Evolutionary conservation across 2,113 vertebrate species (phyloP).

Genomic region (Otocyon megalotis): DNA sequence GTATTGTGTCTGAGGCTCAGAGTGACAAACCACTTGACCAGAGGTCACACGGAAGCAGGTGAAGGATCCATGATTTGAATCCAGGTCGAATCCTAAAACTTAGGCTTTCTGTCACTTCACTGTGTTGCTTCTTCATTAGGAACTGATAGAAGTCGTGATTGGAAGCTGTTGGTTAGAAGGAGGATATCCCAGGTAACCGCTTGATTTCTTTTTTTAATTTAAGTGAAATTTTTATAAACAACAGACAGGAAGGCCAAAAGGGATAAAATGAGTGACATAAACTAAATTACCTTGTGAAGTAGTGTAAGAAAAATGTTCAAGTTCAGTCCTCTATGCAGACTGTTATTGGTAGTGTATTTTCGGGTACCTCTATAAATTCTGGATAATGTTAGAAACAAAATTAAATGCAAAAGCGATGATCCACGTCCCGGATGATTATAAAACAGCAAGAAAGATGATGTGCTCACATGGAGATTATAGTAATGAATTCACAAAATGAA

Average conservation of each 20-base stretch:
- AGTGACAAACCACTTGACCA: neutral
- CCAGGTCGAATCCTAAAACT: neutral
- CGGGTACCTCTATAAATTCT: neutral
- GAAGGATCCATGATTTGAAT: neutral
- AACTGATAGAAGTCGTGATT: neutral
- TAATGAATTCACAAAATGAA: neutral
- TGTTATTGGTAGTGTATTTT: neutral
- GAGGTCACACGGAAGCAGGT: neutral
- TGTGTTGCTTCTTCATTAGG: neutral
- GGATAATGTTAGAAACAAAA: conserved; percentile 1
- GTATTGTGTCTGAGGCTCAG: neutral
- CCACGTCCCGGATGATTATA: neutral
- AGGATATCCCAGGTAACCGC: neutral
- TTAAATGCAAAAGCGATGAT: neutral
- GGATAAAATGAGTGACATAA: neutral
- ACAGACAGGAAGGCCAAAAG: neutral
- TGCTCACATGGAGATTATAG: neutral
- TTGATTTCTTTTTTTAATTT: neutral
- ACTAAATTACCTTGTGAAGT: conserved; percentile 38
- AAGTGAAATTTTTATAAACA: conserved; percentile 1
- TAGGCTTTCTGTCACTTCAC: neutral
- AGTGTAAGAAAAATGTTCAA: neutral
- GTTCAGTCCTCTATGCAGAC: neutral
- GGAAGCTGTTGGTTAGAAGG: neutral
- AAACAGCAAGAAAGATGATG: neutral